Evolutionary conservation across 2,888 invertebrate genomes (phyloP).

Genomic region (Microplitis manilae): DNA sequence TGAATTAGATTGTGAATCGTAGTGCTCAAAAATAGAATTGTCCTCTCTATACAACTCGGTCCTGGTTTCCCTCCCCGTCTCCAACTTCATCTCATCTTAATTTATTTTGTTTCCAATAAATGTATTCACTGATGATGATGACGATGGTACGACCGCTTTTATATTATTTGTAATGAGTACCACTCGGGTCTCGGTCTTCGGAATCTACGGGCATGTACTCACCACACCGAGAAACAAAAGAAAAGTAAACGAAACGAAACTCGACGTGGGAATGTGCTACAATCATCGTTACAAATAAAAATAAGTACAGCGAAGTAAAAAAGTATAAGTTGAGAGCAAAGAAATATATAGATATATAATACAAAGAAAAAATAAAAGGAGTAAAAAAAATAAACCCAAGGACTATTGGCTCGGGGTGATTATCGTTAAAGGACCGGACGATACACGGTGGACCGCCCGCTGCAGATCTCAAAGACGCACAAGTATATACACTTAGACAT

Average conservation of each 20-base stretch:
- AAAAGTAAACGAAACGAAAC: conserved; percentile 28
- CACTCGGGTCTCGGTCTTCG: not conserved
- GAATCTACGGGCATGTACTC: not conserved
- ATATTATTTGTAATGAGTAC: not conserved
- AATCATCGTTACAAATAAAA: not conserved
- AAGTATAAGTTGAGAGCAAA: conserved; percentile 7
- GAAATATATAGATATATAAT: not conserved
- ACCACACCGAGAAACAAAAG: not conserved
- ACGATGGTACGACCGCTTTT: not conserved
- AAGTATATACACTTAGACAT: conserved; percentile 36
- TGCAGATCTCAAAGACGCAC: conserved; percentile 36
- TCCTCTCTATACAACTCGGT: not conserved
- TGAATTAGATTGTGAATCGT: not conserved
- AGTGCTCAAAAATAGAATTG: conserved; percentile 26
- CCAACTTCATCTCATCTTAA: not conserved
- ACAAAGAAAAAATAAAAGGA: not conserved
- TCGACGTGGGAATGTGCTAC: not conserved
- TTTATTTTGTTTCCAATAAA: not conserved
- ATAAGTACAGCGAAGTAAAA: not conserved
- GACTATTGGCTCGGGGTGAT: conserved; percentile 39
- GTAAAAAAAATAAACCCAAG: conserved; percentile 27
- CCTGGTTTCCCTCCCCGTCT: not conserved
- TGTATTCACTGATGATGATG: not conserved
- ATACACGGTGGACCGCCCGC: conserved; percentile 41
- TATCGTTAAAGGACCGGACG: conserved; percentile 38